A percentile compares a stretch with the other conserved stretches of the same genome.
Evolutionary conservation across 2,113 vertebrate species (phyloP).

Genomic region (Ctenomys sociabilis): DNA sequence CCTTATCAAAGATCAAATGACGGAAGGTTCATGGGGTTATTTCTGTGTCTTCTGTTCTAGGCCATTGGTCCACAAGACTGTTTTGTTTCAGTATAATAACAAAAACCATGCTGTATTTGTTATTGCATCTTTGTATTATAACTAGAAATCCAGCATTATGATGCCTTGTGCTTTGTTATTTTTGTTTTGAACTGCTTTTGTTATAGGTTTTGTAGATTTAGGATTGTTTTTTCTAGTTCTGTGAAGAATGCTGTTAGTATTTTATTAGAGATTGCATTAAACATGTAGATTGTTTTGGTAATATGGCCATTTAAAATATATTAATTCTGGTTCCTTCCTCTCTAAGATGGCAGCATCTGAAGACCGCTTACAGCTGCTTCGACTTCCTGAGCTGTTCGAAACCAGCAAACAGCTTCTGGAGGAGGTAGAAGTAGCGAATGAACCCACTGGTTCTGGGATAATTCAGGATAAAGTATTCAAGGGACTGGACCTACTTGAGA

Average conservation of each 20-base stretch:
- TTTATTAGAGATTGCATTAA: background rate
- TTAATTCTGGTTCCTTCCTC: background rate
- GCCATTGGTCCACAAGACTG: background rate
- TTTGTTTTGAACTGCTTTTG: background rate
- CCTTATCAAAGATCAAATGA: background rate
- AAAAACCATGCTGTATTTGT: background rate
- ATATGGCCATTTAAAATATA: background rate
- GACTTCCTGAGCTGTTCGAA: conserved; percentile 90
- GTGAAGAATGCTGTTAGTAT: background rate
- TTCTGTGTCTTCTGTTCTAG: background rate
- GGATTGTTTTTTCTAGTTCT: background rate
- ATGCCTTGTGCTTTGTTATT: background rate
- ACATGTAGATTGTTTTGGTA: background rate
- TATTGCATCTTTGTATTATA: background rate
- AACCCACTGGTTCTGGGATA: conserved; percentile 83
- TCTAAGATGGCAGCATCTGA: conserved; percentile 82
- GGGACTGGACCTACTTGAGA: conserved; percentile 87
- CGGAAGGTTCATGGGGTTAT: background rate
- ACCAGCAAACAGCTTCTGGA: conserved; percentile 89
- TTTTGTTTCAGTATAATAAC: background rate
- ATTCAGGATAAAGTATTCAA: conserved; percentile 90
- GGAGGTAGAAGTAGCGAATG: conserved; percentile 87
- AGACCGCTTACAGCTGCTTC: conserved; percentile 73
- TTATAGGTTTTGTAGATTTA: background rate
- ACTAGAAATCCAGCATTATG: background rate